Conservation (phyloP, 2,888 invertebrate species). For the Diploptera punctata region DNA sequence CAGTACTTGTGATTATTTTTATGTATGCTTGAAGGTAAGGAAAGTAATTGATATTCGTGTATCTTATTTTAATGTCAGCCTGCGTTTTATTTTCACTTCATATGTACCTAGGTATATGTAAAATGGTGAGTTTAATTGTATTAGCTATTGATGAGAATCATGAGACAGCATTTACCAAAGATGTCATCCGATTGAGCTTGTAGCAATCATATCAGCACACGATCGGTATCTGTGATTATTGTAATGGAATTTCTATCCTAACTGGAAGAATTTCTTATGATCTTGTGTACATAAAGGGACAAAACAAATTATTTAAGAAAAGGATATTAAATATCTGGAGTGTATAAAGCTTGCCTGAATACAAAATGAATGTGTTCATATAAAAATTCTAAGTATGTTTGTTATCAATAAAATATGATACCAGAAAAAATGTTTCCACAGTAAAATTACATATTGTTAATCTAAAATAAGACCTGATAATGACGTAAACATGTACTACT, state of each 20-base stretch:
- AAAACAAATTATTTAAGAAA: conserved; percentile 21
- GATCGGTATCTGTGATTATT: conserved; percentile 25
- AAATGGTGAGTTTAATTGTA: background rate
- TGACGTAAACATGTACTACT: too few relatives aligned
- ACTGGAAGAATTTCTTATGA: background rate
- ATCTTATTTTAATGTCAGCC: background rate
- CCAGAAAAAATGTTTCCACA: too few relatives aligned
- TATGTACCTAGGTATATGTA: background rate
- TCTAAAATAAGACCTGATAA: too few relatives aligned
- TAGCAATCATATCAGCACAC: conserved; percentile 2
- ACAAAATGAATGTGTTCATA: conserved; percentile 17
- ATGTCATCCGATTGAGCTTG: conserved; percentile 12
- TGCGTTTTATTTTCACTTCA: background rate
- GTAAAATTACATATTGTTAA: too few relatives aligned
- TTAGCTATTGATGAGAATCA: background rate
- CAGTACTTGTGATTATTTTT: background rate
- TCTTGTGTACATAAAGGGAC: conserved; percentile 11
- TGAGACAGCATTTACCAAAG: conserved; percentile 24
- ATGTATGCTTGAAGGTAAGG: background rate
- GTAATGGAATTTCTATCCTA: conserved; percentile 7
- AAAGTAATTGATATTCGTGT: background rate
- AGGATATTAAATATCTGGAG: conserved; percentile 23
- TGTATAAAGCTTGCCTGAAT: conserved; percentile 18
- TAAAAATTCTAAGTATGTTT: conserved; percentile 11
- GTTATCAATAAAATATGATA: conserved; percentile 12